Conservation (phyloP, 2,113 vertebrate genomes). For the Ptyas mucosa region DNA sequence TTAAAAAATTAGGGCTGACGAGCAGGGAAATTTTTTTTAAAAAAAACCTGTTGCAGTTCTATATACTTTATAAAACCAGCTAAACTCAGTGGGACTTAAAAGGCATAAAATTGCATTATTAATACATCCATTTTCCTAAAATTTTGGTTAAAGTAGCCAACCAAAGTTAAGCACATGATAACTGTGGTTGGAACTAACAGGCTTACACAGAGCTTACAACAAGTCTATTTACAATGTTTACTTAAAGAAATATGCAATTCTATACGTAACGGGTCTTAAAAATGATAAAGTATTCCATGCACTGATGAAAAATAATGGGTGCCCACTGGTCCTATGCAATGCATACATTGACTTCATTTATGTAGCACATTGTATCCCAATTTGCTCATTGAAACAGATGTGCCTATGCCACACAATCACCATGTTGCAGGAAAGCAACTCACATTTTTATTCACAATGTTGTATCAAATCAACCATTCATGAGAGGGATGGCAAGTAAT, state of each 20-base stretch:
- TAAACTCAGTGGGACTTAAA: not conserved
- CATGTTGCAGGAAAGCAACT: not conserved
- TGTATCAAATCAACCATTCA: not conserved
- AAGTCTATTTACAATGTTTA: not conserved
- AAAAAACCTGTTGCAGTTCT: not conserved
- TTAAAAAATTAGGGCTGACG: not conserved
- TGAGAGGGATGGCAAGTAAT: not conserved
- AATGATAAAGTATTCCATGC: not conserved
- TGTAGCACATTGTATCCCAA: not conserved
- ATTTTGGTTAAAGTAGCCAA: not conserved
- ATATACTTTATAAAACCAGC: not conserved
- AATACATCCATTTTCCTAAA: not conserved
- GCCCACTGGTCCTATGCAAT: not conserved
- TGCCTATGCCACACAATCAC: not conserved
- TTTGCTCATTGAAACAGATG: not conserved
- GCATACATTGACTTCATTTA: not conserved
- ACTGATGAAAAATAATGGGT: not conserved
- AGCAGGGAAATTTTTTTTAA: not conserved
- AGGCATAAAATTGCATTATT: not conserved
- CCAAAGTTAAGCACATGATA: not conserved
- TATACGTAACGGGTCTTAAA: not conserved
- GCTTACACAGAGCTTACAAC: not conserved
- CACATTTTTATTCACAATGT: not conserved
- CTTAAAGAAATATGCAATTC: not conserved
- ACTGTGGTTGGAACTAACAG: not conserved